These are phyloP conservation scores for Electrona antarctica DNA, from an alignment of 2,113 vertebrate species.

Conservation along the genomic window DNA sequence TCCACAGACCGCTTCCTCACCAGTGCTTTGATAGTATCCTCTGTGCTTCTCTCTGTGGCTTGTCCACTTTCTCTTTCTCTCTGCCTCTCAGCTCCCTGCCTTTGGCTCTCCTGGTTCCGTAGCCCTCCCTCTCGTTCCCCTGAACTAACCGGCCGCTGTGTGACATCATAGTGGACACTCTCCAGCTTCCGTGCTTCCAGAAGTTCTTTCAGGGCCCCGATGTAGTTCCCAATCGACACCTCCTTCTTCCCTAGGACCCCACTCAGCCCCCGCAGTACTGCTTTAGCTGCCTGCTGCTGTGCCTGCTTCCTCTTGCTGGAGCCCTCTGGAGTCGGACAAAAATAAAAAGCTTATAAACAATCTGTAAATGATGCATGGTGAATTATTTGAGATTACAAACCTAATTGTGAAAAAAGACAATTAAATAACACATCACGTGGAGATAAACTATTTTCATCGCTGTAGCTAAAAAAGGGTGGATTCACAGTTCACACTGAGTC, in stretches of 20 bases:
- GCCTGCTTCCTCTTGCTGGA: conserved; percentile 37
- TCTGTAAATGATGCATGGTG: too few relatives aligned
- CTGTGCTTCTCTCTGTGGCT: not conserved
- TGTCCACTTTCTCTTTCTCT: not conserved
- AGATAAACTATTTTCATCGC: too few relatives aligned
- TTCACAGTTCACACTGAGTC: too few relatives aligned
- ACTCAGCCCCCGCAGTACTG: conserved; percentile 38
- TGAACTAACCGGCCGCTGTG: not conserved
- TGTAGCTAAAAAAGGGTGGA: not conserved
- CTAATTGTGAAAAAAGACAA: not conserved
- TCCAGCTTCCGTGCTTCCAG: conserved; percentile 19
- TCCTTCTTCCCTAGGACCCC: conserved; percentile 22
- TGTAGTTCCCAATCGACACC: conserved; percentile 34
- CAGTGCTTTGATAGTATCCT: not conserved
- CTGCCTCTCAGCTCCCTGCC: not conserved
- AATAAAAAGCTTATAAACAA: not conserved
- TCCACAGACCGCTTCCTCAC: not conserved
- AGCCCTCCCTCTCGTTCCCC: not conserved
- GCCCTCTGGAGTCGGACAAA: not conserved
- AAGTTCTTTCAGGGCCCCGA: conserved; percentile 45
- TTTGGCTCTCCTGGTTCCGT: not conserved
- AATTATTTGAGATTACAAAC: not conserved
- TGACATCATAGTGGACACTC: conserved; percentile 18
- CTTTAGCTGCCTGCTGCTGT: conserved; percentile 55
- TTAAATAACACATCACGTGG: not conserved